phyloP scores from a whole-genome alignment of 2,797 vertebrate genomes.

The Psittacula derbiana region DNA sequence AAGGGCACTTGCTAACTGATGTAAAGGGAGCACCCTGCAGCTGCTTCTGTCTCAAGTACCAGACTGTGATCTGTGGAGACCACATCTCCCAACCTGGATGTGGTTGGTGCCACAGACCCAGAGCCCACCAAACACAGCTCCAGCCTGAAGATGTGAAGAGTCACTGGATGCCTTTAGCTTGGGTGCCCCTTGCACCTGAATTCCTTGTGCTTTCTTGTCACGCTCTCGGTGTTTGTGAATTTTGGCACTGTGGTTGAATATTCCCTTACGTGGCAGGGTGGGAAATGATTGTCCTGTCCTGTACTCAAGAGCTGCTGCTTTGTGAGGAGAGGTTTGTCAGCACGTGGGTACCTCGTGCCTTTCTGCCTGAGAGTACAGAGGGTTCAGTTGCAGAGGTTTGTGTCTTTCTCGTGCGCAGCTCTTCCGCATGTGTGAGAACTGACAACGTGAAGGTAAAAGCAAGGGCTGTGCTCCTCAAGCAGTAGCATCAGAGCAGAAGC shows the following conservation, averaged over 20 bases:
- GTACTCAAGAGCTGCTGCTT: background rate
- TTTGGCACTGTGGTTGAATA: background rate
- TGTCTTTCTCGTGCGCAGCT: background rate
- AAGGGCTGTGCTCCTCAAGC: background rate
- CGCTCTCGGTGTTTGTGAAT: conserved; percentile 3
- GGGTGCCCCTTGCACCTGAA: conserved; percentile 22
- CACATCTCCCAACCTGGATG: background rate
- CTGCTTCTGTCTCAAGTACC: background rate
- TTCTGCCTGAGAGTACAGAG: background rate
- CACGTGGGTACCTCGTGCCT: background rate
- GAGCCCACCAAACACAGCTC: background rate
- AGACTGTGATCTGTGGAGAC: background rate
- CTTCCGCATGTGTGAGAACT: background rate
- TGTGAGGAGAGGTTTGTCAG: background rate
- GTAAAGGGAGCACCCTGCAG: background rate
- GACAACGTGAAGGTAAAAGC: background rate
- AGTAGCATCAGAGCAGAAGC: background rate
- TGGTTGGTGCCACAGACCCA: background rate
- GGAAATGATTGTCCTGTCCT: background rate
- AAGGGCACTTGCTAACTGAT: background rate
- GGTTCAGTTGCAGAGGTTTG: background rate
- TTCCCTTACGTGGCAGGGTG: background rate
- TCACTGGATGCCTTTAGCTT: conserved; percentile 46
- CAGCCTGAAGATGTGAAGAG: background rate
- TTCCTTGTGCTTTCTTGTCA: conserved; percentile 20